Conservation (phyloP, 2,113 vertebrate species). For the Halcyon malimbica region DNA sequence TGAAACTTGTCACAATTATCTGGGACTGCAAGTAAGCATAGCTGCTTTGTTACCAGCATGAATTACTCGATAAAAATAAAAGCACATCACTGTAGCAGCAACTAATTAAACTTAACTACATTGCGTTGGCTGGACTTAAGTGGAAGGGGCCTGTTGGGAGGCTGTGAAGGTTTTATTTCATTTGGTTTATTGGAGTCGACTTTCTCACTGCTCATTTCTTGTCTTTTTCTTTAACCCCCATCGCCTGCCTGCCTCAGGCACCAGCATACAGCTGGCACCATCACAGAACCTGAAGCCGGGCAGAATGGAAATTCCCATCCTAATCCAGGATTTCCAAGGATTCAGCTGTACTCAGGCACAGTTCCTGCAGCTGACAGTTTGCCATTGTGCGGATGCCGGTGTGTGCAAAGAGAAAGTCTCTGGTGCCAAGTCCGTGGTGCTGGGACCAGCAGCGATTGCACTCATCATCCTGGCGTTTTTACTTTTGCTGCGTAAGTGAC, state of each 20-base stretch:
- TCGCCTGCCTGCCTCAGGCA: slow-evolving; percentile 23
- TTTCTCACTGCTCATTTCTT: background rate
- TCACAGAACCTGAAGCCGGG: slow-evolving; percentile 16
- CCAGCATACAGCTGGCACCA: slow-evolving; percentile 64
- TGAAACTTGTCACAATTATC: background rate
- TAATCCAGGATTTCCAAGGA: slow-evolving; percentile 74
- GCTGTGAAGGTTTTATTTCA: background rate
- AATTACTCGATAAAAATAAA: background rate
- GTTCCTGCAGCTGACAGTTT: slow-evolving; percentile 63
- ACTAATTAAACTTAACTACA: background rate
- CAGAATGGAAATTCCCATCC: slow-evolving; percentile 57
- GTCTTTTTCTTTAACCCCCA: background rate
- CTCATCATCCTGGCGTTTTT: slow-evolving; percentile 78
- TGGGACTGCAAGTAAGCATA: background rate
- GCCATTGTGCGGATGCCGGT: slow-evolving; percentile 22
- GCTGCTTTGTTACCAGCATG: background rate
- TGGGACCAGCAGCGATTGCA: slow-evolving; percentile 68
- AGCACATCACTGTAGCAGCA: background rate
- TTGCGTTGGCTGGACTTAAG: background rate
- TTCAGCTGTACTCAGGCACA: slow-evolving; percentile 71
- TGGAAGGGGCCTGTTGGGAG: background rate
- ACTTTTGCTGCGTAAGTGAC: slow-evolving; percentile 79
- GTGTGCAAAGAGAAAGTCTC: background rate
- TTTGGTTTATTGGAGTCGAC: background rate
- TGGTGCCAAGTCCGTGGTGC: background rate